phyloP scores from a whole-genome alignment of 2,888 invertebrate genomes.

The Didymodactylos carnosus region DNA sequence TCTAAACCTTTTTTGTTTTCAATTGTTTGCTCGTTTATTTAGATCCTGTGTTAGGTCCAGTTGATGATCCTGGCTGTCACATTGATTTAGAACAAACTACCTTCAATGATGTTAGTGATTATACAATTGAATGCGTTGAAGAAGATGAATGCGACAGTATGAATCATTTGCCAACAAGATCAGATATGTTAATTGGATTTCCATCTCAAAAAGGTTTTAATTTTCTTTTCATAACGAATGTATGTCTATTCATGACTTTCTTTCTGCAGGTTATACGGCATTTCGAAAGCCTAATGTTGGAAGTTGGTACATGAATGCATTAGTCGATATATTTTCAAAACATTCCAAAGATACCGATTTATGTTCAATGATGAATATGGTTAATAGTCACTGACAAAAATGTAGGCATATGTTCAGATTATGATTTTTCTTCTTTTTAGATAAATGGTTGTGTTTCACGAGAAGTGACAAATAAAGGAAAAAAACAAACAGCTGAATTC shows the following conservation, averaged over 20 bases:
- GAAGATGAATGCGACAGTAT: not conserved
- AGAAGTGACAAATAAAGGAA: slow-evolving; percentile 13
- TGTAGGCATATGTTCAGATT: too few relatives aligned
- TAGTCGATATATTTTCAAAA: slow-evolving; percentile 7
- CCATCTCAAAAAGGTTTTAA: slow-evolving; percentile 11
- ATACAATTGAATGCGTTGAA: too few relatives aligned
- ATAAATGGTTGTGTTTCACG: slow-evolving; percentile 5
- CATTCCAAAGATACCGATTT: slow-evolving; percentile 13
- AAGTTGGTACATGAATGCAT: slow-evolving; percentile 15
- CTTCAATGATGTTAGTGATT: too few relatives aligned
- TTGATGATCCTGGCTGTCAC: slow-evolving; percentile 10
- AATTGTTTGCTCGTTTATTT: too few relatives aligned
- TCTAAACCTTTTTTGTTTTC: not conserved
- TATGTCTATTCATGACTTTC: too few relatives aligned
- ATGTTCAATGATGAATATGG: slow-evolving; percentile 15
- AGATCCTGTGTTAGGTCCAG: slow-evolving; percentile 6
- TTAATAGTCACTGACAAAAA: too few relatives aligned
- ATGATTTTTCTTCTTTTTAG: too few relatives aligned
- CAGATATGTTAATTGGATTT: slow-evolving; percentile 14
- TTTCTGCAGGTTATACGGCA: slow-evolving; percentile 10
- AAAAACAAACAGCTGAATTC: slow-evolving; percentile 14
- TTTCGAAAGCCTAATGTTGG: slow-evolving; percentile 14
- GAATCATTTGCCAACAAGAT: slow-evolving; percentile 9
- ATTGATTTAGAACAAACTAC: not conserved
- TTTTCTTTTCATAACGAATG: too few relatives aligned